Evolutionary conservation across 1,140 invertebrate species (phyloP).

Genomic region (Conus ventricosus): DNA sequence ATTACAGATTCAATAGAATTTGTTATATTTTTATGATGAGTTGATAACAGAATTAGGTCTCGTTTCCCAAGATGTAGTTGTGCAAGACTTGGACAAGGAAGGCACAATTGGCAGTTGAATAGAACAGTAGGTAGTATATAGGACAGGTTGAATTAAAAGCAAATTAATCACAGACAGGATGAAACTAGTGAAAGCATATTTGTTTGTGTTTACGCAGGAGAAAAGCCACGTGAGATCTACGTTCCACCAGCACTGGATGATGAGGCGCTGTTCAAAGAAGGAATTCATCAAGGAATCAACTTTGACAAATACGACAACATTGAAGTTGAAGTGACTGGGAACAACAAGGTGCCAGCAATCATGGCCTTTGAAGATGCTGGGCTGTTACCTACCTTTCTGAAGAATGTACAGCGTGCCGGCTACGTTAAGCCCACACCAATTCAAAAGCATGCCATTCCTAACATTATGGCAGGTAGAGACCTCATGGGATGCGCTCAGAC

Average conservation of each 20-base stretch:
- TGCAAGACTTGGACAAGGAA: too few relatives aligned
- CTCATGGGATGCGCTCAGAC: conserved; percentile 98
- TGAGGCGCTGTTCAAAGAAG: conserved; percentile 82
- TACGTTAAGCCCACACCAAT: conserved; percentile 93
- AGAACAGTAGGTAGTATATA: too few relatives aligned
- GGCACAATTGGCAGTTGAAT: too few relatives aligned
- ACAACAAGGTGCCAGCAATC: conserved; percentile 81
- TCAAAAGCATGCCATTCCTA: conserved; percentile 92
- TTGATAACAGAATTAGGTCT: too few relatives aligned
- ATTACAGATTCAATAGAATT: too few relatives aligned
- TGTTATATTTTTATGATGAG: too few relatives aligned
- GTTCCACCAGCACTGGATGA: conserved; percentile 81
- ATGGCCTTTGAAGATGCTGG: conserved; percentile 83
- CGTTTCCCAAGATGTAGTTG: too few relatives aligned
- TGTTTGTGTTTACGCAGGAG: conserved; percentile 17
- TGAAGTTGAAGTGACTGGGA: conserved; percentile 84
- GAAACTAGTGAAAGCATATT: too few relatives aligned
- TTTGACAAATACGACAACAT: conserved; percentile 92
- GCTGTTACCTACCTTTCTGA: conserved; percentile 81
- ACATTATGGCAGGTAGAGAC: conserved; percentile 86
- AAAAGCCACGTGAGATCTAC: conserved; percentile 77
- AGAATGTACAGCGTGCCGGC: conserved; percentile 87
- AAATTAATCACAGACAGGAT: too few relatives aligned
- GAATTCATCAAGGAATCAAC: conserved; percentile 88
- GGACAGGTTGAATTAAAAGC: too few relatives aligned